Evolutionary conservation across 2,797 vertebrate genomes (phyloP), one percentile per base, ranked within the genome.

Genomic region (Lutjanus campechanus): DNA sequence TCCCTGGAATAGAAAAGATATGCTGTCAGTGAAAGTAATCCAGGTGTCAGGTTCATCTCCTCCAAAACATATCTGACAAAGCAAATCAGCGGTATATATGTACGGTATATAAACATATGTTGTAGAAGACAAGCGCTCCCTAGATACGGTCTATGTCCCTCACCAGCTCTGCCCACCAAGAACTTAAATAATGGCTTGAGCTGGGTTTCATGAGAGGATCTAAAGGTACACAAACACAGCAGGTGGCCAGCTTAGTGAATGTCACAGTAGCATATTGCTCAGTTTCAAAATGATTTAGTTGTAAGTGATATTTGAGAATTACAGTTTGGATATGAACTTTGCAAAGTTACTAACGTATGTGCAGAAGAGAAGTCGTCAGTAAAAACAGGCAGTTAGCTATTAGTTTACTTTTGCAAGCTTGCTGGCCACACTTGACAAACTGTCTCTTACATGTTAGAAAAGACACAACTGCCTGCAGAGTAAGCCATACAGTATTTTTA

Each of bases 401-500:
- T 56, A 70, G 56, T 74, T 76, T 16, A 65, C 41, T 81, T 76
- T 68, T 59, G 51, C 29, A 68, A 56, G 40, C 29, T 51, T 43
- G 50, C 70, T 44, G 40, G 77, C 36, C 41, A 65, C 40, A 76
- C 15, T 12, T 12, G 20, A 51, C 6, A 22, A 25, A 54, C 36
- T 36, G 11, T 63, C 5, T 65, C 17, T 64, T 9, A 15, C 60
- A 46, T 41, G 44, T 59, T 63, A 55, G 81, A 85, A 64, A 64
- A 70, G 70, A 76, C 62, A 70, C 4, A 13, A 49, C 56, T 67
- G 70, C 9, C 46, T 68, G 41, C 54, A 22, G 56, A 86, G 66
- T 63, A 47, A 63, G 12, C 22, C 41, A 7, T 25, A 46, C 29
- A 36, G 29, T 4, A 36, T 36, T 56, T 75, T 63, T 72, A 77